Base-by-base conservation (phyloP, 2,797 vertebrate species). In the Hyperoplus immaculatus region DNA sequence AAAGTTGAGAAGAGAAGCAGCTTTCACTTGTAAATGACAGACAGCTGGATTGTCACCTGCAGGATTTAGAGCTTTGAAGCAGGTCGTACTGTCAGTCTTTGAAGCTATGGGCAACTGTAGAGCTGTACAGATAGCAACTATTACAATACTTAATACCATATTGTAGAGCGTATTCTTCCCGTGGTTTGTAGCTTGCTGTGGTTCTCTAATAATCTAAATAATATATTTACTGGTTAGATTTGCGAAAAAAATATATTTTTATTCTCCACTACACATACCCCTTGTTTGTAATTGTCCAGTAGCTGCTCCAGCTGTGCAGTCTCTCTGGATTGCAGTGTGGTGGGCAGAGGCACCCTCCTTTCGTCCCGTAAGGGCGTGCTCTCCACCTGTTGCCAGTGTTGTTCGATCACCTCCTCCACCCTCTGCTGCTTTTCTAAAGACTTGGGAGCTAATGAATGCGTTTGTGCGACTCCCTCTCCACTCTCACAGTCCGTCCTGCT, bases 301-400 rank as follows among this genome's bases (percentile, higher is more conserved):
- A 96, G 92, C 68, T 93, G 92, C 88, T 95, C 94, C 68, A 96
- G 91, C 75, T 96, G 95, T 1, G 75, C 69, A 0, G 93, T 90
- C 62, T 96, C 95, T 80, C 82, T 89, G 36, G 85, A 15, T 15
- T 84, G 92, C 66, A 68, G 41, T 0, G 92, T 41, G 0, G 84
- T 45, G 15, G 95, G 88, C 65, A 96, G 85, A 1, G 95, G 92
- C 11, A 96, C 92, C 75, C 94, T 91, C 80, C 93, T 91, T 84
- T 96, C 95, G 1, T 96, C 95, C 49, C 96, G 86, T 43, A 96
- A 90, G 15, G 95, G 96, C 0, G 96, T 96, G 77, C 93, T 95
- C 91, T 96, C 96, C 81, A 96, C 95, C 88, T 96, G 95, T 71
- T 95, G 93, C 96, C 96, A 96, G 84, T 92, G 95, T 81, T 96